phyloP scores from a whole-genome alignment of 2,113 vertebrate genomes.

The Coracopsis vasa region DNA sequence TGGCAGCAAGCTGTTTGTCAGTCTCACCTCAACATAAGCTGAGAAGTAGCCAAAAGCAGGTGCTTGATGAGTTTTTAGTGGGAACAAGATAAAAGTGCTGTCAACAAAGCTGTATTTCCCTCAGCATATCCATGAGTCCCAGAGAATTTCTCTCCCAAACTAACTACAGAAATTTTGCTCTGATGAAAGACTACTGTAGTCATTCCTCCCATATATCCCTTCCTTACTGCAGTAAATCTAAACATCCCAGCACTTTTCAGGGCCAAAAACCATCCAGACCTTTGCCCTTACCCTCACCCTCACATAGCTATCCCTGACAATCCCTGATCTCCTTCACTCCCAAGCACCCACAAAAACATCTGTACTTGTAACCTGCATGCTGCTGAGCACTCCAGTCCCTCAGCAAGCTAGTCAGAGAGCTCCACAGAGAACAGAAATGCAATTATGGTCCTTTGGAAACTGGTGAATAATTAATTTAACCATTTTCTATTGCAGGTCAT shows the following conservation, averaged over 20 bases:
- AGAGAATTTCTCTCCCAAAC: background rate
- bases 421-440: background rate
- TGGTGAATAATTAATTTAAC: slow-evolving; percentile 33
- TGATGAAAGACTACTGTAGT: background rate
- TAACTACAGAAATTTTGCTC: background rate
- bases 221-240: background rate
- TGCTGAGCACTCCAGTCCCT: background rate
- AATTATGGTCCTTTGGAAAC: background rate
- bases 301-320: background rate
- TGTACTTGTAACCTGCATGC: background rate
- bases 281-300: background rate
- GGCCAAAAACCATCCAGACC: background rate
- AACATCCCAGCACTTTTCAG: background rate
- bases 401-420: background rate
- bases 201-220: background rate
- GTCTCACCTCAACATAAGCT: background rate
- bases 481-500: background rate
- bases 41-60: background rate
- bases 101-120: background rate
- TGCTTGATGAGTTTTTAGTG: background rate
- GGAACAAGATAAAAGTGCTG: background rate
- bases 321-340: background rate
- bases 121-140: background rate
- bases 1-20: background rate
- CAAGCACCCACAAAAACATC: background rate